Percentiles rank a stretch among this genome's conserved stretches.
Evolutionary conservation across 1,140 invertebrate species (phyloP).

Genomic region (Arctopsyche grandis): DNA sequence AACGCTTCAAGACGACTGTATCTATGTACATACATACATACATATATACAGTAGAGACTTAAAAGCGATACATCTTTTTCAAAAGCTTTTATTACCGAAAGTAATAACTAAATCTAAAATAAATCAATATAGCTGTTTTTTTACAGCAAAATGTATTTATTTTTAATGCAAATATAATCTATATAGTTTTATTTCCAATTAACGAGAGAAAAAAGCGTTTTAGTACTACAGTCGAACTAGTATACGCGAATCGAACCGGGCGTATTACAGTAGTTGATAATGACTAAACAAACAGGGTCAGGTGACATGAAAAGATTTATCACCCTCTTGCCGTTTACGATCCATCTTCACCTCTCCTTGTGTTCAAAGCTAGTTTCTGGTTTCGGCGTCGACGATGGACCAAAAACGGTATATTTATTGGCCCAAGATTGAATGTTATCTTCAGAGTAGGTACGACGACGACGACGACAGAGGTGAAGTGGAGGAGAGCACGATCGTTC

Average conservation of each 20-base stretch:
- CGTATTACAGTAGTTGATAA: slow-evolving; percentile 25
- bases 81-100: too few species aligned
- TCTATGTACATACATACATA: too few species aligned
- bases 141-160: too few species aligned
- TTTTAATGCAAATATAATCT: too few species aligned
- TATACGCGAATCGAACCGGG: neutral
- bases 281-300: slow-evolving; percentile 25
- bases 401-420: slow-evolving; percentile 28
- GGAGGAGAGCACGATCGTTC: neutral
- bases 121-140: too few species aligned
- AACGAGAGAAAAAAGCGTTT: neutral
- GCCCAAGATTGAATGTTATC: slow-evolving; percentile 22
- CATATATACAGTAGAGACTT: too few species aligned
- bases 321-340: slow-evolving; percentile 16
- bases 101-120: too few species aligned
- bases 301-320: slow-evolving; percentile 23
- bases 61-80: too few species aligned
- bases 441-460: neutral
- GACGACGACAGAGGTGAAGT: neutral
- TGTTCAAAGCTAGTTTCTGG: slow-evolving; percentile 12
- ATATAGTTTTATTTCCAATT: too few species aligned
- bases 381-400: slow-evolving; percentile 1
- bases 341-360: slow-evolving; percentile 21
- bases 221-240: neutral
- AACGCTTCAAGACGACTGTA: too few species aligned